Evolutionary conservation across 2,797 vertebrate genomes (phyloP), one percentile per base, ranked within the genome.

Genomic region (Phoeniculus purpureus): DNA sequence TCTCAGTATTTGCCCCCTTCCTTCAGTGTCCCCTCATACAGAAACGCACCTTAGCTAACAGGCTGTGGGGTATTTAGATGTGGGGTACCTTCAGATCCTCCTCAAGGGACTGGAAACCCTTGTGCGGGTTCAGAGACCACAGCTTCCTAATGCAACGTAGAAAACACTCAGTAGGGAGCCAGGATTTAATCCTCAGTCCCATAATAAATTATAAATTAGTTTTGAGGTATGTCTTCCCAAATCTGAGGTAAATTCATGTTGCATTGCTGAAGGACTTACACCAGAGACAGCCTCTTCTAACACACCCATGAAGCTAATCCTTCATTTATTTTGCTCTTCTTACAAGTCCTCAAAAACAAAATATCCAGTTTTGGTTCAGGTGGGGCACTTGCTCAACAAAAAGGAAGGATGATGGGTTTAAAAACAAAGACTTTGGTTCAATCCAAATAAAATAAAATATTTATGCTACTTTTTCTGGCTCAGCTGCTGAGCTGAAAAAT

Each of bases 381-480:
- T 34, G 20, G 23, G 31, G 12, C 14, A 65, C 17, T 89, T 34
- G 2, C 27, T 85, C n/a, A 83, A 20, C 29, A 60, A 10, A 80
- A 80, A 52, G 29, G 14, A 89, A 72, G 22, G 52, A 85, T 31
- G 61, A 82, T 16, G 17, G 13, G 9, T 87, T 87, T 89, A 65
- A 84, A 93, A 92, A 19, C 43, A 87, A 90, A 82, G 65, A 22
- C 27, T 85, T 89, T 70, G 4, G 23, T 56, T 92, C 52, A 83
- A 62, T 83, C 31, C 26, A 92, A 92, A 62, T 65, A 55, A 81
- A 92, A 79, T 68, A 59, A 94, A 93, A 89, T 85, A 91, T 93
- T 90, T 75, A 76, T 2, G 3, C 10, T 40, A 29, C 71, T 83
- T 81, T 66, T 76, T 16, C 64, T 85, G 31, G 73, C 93, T 94